Conservation (phyloP, 2,113 vertebrate genomes). For the Natator depressus region DNA sequence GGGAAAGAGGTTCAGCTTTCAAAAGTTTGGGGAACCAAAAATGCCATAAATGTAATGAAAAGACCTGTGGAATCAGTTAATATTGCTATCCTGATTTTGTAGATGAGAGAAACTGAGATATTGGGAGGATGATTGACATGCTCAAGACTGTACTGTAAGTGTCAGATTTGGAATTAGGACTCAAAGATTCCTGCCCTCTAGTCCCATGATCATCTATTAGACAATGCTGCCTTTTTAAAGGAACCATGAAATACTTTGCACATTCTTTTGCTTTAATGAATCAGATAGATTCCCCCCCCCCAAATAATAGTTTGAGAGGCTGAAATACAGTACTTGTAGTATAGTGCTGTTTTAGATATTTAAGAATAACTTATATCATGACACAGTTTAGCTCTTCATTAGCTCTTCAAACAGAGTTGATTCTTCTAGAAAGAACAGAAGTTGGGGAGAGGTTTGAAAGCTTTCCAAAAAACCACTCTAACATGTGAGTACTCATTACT, state of each 20-base stretch:
- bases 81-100: not conserved
- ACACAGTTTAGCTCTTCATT: not conserved
- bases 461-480: not conserved
- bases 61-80: not conserved
- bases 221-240: rapidly evolving
- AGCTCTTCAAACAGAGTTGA: not conserved
- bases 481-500: not conserved
- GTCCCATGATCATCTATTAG: not conserved
- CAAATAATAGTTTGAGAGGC: not conserved
- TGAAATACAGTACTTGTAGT: rapidly evolving
- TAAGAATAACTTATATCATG: not conserved
- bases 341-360: not conserved
- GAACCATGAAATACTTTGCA: rapidly evolving
- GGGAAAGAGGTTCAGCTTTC: not conserved
- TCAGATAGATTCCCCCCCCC: not conserved
- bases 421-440: not conserved
- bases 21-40: not conserved
- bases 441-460: not conserved
- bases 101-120: not conserved
- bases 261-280: not conserved
- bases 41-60: not conserved
- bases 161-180: not conserved
- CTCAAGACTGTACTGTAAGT: not conserved
- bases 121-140: not conserved
- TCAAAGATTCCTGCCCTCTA: not conserved